A percentile compares a stretch with the other conserved stretches of the same genome.
These are phyloP conservation scores for Hymenochirus boettgeri DNA, from an alignment of 2,113 vertebrate genomes.

Conservation along the genomic window DNA sequence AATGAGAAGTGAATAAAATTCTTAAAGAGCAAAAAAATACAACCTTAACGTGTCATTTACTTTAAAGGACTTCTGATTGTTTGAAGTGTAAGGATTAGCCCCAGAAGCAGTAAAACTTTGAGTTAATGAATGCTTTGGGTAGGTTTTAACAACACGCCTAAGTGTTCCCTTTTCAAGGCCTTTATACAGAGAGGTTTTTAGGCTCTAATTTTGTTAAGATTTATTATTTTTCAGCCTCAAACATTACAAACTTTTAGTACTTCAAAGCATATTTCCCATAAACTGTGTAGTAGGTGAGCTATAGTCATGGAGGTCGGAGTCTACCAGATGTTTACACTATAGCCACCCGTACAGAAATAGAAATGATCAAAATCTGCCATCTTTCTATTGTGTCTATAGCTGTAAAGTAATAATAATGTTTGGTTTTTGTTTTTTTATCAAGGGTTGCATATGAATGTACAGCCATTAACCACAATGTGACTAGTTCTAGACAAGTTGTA, in stretches of 20 bases:
- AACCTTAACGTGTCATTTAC: slow-evolving; percentile 5
- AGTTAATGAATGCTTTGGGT: slow-evolving; percentile 30
- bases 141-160: slow-evolving; percentile 19
- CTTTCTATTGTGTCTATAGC: no score
- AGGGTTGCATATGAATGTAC: no score
- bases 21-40: slow-evolving; percentile 28
- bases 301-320: no score
- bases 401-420: no score
- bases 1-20: slow-evolving; percentile 26
- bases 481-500: no score
- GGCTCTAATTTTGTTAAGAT: slow-evolving; percentile 32
- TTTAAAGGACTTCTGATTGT: slow-evolving; percentile 40
- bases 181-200: slow-evolving; percentile 1
- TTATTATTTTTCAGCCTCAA: slow-evolving; percentile 36
- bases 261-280: slow-evolving; percentile 33
- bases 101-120: slow-evolving; percentile 15
- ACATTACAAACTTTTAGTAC: slow-evolving; percentile 20
- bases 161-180: slow-evolving; percentile 17
- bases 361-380: no score
- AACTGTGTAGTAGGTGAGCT: neutral
- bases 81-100: slow-evolving; percentile 22
- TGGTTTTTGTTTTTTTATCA: no score
- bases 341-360: no score
- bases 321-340: no score
- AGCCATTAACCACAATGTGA: no score